Base-by-base conservation (phyloP, 2,888 invertebrate genomes). In the Metacarcinus magister region DNA sequence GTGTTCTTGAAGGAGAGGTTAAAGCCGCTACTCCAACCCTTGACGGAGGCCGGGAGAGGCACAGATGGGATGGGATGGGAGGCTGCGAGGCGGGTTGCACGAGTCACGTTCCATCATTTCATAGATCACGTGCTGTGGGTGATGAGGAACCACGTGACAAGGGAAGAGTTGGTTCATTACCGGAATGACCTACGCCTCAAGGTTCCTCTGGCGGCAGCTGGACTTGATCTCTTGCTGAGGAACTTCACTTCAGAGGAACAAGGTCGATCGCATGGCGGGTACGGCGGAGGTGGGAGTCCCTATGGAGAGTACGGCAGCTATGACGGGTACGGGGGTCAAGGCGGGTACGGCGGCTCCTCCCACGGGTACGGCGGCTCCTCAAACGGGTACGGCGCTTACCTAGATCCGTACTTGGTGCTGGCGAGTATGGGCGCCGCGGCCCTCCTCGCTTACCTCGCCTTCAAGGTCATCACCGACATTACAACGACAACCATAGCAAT, bases 401-500 rank as follows among this genome's bases (percentile, higher is more conserved):
- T 96, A 8, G 96, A 96, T 75, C 96, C 96, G 1, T 96, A 96
- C 91, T 54, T 96, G 43, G 92, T 96, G 23, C 39, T 96, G 28
- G 96, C 94, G 2, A 95, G 96, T 28, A 19, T 96, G 23, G 96
- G 96, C 19, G 96, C 96, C 8, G 96, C 96, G 32, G 95, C 96
- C 23, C 91, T 96, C 16, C 32, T 96, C 2, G 96, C 95, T 44
- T 95, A 91, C 82, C n/a, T 96, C 23, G 96, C 93, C 8, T 96
- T 92, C 90, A 96, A 89, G 39, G 75, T 96, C 54, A 90, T 96
- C n/a, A 44, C 75, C 8, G 91, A 95, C 23, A 95, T n/a, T 8
- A 16, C 87, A 4, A 46, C 44, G 8, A 32, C 23, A 13, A 2
- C 39, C 39, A 39, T 13, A 54, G 10, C 67, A 5, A 43, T 32